Percentiles rank a stretch among this genome's conserved stretches.
Evolutionary conservation across 2,113 vertebrate species (phyloP).

Genomic region (Epinephelus fuscoguttatus): DNA sequence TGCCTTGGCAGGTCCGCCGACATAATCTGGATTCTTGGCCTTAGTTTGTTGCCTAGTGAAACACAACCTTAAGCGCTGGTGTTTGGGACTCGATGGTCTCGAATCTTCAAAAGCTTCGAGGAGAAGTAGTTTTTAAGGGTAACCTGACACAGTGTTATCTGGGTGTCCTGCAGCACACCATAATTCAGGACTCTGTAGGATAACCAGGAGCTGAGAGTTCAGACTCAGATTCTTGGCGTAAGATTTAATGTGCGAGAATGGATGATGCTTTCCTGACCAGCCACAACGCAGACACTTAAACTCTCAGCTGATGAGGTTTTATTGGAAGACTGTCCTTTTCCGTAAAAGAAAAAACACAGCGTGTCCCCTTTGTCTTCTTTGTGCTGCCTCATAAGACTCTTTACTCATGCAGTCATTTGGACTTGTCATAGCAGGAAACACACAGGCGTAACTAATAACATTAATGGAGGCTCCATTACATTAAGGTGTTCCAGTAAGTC

Average conservation of each 20-base stretch:
- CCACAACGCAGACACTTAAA: neutral
- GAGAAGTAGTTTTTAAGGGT: neutral
- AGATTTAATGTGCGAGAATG: neutral
- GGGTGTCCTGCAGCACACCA: neutral
- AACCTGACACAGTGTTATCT: neutral
- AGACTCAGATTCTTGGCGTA: neutral
- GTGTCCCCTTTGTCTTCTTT: neutral
- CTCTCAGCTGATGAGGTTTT: constrained; percentile 4
- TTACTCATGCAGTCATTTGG: neutral
- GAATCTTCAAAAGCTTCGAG: constrained; percentile 32
- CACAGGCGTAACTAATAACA: neutral
- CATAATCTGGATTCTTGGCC: constrained; percentile 78
- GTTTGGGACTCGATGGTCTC: constrained; percentile 36
- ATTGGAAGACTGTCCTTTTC: neutral
- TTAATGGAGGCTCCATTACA: neutral
- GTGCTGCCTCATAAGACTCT: neutral
- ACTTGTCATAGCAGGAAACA: neutral
- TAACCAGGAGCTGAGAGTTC: neutral
- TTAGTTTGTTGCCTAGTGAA: constrained; percentile 70
- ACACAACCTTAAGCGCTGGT: constrained; percentile 42
- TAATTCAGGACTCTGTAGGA: neutral
- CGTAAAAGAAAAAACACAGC: neutral
- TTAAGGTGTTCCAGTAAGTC: neutral
- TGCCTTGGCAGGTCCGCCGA: constrained; percentile 65
- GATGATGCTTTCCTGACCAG: neutral